Base-by-base conservation (phyloP, 2,797 vertebrate species). In the Australoheros facetus region DNA sequence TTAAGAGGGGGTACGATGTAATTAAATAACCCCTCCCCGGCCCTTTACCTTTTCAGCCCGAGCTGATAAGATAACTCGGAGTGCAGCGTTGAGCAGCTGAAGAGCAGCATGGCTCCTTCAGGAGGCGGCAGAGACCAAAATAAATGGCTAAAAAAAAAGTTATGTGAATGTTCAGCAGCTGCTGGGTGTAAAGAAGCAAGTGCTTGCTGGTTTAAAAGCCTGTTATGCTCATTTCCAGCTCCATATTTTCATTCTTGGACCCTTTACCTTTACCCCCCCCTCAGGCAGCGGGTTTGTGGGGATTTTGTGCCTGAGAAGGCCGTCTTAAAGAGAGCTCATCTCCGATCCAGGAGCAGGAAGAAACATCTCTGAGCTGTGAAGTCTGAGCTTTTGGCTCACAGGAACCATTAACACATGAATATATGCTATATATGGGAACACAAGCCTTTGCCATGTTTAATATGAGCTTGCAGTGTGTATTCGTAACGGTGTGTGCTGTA, bases 121-220 rank as follows among this genome's bases (percentile, higher is more conserved):
- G 7, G 39, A 64, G 23, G 45, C 28, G 3, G 37, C 11, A 8
- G 4, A 26, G 39, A 64, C 0, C 14, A 45, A 66, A 66, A 66
- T 66, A 7, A 34, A 0, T 19, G 23, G 39, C 26, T 28, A 28
- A 48, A 28, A 26, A 42, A 42, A 14, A 42, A 14, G 0, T 45
- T 1, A 6, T 7, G 28, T 48, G 16, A 28, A 2, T 48, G 2
- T 28, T 48, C 39, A 48, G 28, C 37, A 42, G 39, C 42, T 48
- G 10, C 62, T 19, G 19, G 10, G 14, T 48, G 42, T 66, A 66
- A 48, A 66, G 0, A 66, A 48, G 39, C 62, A 12, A 48, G 4
- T 19, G 16, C 28, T 66, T 66, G 42, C 21, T 26, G 0, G 14
- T 23, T 66, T 66, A 12, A 28, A 48, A 66, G 1, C 1, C 0